These are phyloP conservation scores for Pollenia griseotomentosa DNA, from an alignment of 2,888 invertebrate genomes.

Conservation along the genomic window DNA sequence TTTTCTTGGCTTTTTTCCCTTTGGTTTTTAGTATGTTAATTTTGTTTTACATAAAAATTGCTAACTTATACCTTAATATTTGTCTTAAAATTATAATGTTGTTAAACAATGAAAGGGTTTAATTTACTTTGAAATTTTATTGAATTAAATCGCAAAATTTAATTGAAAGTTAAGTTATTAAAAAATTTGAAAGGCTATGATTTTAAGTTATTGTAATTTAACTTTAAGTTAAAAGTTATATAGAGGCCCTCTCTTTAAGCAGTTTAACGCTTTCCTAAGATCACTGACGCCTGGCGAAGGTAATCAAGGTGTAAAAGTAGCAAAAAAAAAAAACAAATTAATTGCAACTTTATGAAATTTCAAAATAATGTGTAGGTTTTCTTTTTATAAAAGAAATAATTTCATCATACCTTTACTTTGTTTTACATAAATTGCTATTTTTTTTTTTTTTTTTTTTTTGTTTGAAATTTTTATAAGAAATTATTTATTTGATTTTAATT, in stretches of 20 bases:
- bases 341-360: no score
- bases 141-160: constrained; percentile 35
- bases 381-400: constrained; percentile 11
- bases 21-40: constrained; percentile 33
- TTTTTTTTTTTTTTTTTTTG: background rate
- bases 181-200: constrained; percentile 23
- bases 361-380: constrained; percentile 56
- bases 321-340: background rate
- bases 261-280: constrained; percentile 5
- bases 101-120: constrained; percentile 44
- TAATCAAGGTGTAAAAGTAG: constrained; percentile 46
- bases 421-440: background rate
- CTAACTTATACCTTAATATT: background rate
- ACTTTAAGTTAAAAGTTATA: background rate
- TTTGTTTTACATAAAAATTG: background rate
- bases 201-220: background rate
- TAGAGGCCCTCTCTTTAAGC: background rate
- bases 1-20: background rate
- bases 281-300: constrained; percentile 48
- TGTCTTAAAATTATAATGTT: constrained; percentile 63
- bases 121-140: constrained; percentile 40
- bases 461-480: background rate
- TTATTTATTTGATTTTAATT: constrained; percentile 40
- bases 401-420: constrained; percentile 9
- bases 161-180: constrained; percentile 64